Conservation (phyloP, 35 echinoderm and acorn worm genomes). For the Apostichopus californicus region DNA sequence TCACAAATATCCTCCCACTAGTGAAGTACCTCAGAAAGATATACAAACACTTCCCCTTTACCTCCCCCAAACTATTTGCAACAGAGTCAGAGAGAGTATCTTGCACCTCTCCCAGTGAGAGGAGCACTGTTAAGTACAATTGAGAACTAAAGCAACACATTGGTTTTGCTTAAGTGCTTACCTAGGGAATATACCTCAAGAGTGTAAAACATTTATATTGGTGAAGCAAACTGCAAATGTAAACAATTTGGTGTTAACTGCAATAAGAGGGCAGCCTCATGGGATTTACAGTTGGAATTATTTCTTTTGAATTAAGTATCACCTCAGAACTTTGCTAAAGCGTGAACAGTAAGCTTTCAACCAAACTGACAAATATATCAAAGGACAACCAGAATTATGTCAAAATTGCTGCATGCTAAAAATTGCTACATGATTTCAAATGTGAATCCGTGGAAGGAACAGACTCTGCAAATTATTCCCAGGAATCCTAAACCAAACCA, state of each 20-base stretch:
- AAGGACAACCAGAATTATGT: too few species aligned
- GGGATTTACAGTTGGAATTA: too few species aligned
- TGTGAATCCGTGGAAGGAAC: too few species aligned
- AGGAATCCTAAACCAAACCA: too few species aligned
- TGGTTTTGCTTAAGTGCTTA: slow-evolving; percentile 36
- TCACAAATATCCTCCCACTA: background rate
- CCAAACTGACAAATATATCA: too few species aligned
- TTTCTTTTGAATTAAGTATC: too few species aligned
- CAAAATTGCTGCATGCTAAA: too few species aligned
- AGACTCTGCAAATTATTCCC: too few species aligned
- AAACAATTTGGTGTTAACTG: background rate
- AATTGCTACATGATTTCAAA: too few species aligned
- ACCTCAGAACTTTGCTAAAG: too few species aligned
- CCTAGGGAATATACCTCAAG: background rate
- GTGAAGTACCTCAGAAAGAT: background rate
- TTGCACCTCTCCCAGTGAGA: background rate
- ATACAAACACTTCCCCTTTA: background rate
- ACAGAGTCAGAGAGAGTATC: background rate
- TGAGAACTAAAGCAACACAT: slow-evolving; percentile 14
- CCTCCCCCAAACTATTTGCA: background rate
- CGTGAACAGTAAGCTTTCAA: too few species aligned
- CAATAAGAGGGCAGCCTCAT: background rate
- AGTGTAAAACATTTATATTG: slow-evolving; percentile 28
- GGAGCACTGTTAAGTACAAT: background rate
- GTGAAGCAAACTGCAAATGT: background rate